A percentile compares a stretch with the other conserved stretches of the same genome.
phyloP scores from a whole-genome alignment of 1,140 invertebrate genomes.

The Dermatophagoides farinae region DNA sequence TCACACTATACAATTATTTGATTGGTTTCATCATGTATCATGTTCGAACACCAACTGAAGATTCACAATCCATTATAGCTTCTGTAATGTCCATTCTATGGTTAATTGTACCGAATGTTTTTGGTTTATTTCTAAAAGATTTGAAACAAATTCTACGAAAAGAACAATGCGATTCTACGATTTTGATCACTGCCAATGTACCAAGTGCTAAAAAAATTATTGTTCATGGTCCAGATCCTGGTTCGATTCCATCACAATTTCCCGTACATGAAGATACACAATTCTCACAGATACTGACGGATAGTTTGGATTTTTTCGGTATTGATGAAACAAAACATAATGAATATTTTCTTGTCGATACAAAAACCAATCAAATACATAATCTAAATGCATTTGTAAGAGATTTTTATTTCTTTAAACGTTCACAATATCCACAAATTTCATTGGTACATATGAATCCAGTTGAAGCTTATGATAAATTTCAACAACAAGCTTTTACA shows the following conservation, averaged over 20 bases:
- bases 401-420: conserved; percentile 96
- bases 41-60: conserved; percentile 77
- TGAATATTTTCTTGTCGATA: conserved; percentile 85
- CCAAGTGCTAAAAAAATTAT: conserved; percentile 97
- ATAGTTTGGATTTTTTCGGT: conserved; percentile 90
- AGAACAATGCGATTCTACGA: conserved; percentile 91
- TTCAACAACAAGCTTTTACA: conserved; percentile 75
- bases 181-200: conserved; percentile 91
- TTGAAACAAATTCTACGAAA: conserved; percentile 94
- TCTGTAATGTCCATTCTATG: conserved; percentile 81
- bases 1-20: conserved; percentile 95
- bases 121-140: conserved; percentile 98
- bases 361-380: conserved; percentile 90
- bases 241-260: conserved; percentile 92
- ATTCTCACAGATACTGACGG: conserved; percentile 81
- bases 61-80: conserved; percentile 75
- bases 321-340: conserved; percentile 72
- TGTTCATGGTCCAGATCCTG: conserved; percentile 77
- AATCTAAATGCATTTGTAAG: conserved; percentile 81
- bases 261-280: conserved; percentile 97
- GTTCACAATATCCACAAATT: conserved; percentile 91
- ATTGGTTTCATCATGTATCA: conserved; percentile 99
- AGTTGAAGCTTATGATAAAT: conserved; percentile 64
- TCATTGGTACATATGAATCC: conserved; percentile 83
- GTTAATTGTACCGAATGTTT: conserved; percentile 89